Conservation (phyloP, 2,113 vertebrate genomes). For the Phocoena sinus region DNA sequence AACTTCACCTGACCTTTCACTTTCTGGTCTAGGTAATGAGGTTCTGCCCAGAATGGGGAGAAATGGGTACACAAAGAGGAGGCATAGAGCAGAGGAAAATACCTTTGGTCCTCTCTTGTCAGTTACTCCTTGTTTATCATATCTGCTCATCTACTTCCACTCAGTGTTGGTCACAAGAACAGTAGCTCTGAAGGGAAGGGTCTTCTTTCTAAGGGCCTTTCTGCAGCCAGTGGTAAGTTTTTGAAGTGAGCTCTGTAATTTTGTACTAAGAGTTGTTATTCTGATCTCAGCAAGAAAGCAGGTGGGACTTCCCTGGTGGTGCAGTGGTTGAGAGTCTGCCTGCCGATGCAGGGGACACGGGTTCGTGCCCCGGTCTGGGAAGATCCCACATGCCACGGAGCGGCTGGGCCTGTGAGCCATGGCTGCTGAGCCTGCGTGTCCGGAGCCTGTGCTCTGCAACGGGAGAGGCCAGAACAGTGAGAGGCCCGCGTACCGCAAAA, state of each 20-base stretch:
- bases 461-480: too few relatives aligned
- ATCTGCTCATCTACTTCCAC: not conserved
- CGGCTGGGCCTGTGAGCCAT: too few relatives aligned
- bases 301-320: too few relatives aligned
- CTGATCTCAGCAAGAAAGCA: not conserved
- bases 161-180: not conserved
- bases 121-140: not conserved
- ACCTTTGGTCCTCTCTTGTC: not conserved
- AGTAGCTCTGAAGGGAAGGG: not conserved
- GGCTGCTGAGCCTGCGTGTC: fast-evolving
- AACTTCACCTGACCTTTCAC: not conserved
- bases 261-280: not conserved
- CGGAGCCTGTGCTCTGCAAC: too few relatives aligned
- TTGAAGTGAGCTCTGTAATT: not conserved
- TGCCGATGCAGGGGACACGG: too few relatives aligned
- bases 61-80: not conserved
- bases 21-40: not conserved
- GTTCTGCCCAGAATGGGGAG: not conserved
- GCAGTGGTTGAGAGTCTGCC: too few relatives aligned
- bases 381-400: too few relatives aligned
- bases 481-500: too few relatives aligned
- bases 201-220: not conserved
- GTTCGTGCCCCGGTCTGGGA: too few relatives aligned
- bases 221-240: not conserved
- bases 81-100: not conserved